Base-by-base conservation (phyloP, 2,888 invertebrate genomes). In the Drosophila merina region DNA sequence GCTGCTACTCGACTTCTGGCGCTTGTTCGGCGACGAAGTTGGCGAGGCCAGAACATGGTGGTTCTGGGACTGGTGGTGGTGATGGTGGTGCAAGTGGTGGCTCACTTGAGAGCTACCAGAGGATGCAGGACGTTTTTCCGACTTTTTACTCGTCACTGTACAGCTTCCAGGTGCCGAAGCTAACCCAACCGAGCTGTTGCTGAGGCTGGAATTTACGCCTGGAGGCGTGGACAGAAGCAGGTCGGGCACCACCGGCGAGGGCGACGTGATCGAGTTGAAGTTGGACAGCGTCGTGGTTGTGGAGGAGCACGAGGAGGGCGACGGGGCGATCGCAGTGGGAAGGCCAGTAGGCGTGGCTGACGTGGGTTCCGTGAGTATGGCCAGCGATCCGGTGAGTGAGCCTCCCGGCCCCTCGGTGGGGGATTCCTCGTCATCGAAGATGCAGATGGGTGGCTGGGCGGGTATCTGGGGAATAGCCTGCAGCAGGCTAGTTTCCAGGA, bases 391-490 rank as follows among this genome's bases (percentile, higher is more conserved):
- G 51, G 49, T 55, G 20, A 8, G 45, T 33, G 45, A 5, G 28
- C 48, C 52, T 28, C 58, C 58, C 47, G 56, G 57, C 69, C 76
- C 79, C 3, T 90, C 91, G 58, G 90, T 86, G 51, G 91, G 89
- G 50, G 91, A 89, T 58, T 91, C 91, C 52, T 90, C 91, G 88
- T 91, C 91, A 79, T 91, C 91, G 75, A 91, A 91, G 76, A 91
- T 90, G 70, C 90, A 91, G 57, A 89, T 89, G 58, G 91, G 91
- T 71, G 91, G 91, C 79, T 91, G 91, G 77, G 89, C 89, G 63
- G 90, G 91, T 77, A 91, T 90, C 77, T 91, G 91, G 72, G 91
- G 90, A 76, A 91, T 91, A 66, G 91, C 90, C 77, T 91, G 91
- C 69, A 90, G 77, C 74, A 90, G 81, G 68, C 90, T 90, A 57